A percentile compares a stretch with the other conserved stretches of the same genome.
These are phyloP conservation scores for Onthophagus taurus DNA, from an alignment of 1,140 invertebrate genomes.

Conservation along the genomic window DNA sequence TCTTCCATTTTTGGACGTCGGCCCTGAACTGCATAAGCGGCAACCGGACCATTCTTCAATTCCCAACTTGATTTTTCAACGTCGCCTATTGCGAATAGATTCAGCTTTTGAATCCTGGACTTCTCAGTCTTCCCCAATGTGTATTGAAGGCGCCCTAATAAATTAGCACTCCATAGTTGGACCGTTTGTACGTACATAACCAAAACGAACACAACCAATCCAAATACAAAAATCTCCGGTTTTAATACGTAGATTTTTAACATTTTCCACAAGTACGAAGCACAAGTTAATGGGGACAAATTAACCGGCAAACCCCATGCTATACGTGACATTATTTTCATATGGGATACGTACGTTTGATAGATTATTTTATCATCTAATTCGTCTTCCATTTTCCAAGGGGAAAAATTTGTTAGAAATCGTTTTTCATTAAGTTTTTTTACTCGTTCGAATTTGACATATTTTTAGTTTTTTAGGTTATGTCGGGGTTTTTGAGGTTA, in stretches of 20 bases:
- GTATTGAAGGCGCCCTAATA: constrained; percentile 62
- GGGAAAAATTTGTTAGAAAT: no score
- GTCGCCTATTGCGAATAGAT: constrained; percentile 42
- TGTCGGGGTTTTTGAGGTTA: no score
- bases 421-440: no score
- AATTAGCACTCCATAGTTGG: constrained; percentile 65
- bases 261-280: constrained; percentile 60
- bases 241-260: constrained; percentile 63
- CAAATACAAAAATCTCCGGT: constrained; percentile 61
- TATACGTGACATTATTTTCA: constrained; percentile 72
- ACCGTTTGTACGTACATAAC: constrained; percentile 69
- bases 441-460: no score
- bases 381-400: constrained; percentile 79
- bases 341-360: constrained; percentile 72
- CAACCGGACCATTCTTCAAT: constrained; percentile 58
- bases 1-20: constrained; percentile 88
- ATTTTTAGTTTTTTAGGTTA: no score
- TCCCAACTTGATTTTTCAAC: constrained; percentile 67
- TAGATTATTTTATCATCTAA: constrained; percentile 76
- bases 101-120: constrained; percentile 41
- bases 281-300: constrained; percentile 43
- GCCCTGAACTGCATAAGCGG: constrained; percentile 83
- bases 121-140: constrained; percentile 51
- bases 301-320: constrained; percentile 61
- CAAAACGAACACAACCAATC: constrained; percentile 54